A percentile compares a stretch with the other conserved stretches of the same genome.
Evolutionary conservation across 1,140 invertebrate genomes (phyloP).

Genomic region (Hylyphantes graminicola): DNA sequence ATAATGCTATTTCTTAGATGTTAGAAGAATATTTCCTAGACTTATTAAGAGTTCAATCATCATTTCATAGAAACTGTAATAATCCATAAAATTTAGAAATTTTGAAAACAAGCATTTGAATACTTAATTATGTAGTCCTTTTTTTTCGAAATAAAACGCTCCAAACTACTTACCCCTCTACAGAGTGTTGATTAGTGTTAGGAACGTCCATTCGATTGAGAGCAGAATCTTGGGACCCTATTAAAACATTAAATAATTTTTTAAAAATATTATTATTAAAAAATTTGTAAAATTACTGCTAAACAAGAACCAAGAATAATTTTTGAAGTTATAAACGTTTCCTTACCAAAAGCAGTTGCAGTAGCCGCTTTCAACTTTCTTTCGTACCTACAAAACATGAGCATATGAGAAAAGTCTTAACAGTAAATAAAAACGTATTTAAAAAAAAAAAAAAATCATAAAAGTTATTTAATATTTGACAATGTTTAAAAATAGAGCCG

Average conservation of each 20-base stretch:
- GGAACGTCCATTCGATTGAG: slow-evolving; percentile 87
- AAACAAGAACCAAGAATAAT: background rate
- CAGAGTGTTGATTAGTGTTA: slow-evolving; percentile 93
- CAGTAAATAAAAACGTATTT: background rate
- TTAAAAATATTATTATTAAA: background rate
- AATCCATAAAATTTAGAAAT: too few relatives aligned
- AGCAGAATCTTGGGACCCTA: slow-evolving; percentile 73
- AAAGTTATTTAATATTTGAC: too few relatives aligned
- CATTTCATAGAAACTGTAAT: too few relatives aligned
- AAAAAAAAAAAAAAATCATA: background rate
- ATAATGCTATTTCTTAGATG: too few relatives aligned
- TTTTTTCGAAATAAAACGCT: too few relatives aligned
- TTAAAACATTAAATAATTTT: background rate
- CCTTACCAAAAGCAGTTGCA: slow-evolving; percentile 88
- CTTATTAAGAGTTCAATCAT: too few relatives aligned
- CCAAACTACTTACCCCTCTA: slow-evolving; percentile 75
- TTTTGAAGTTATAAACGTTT: slow-evolving; percentile 3
- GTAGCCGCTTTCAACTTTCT: slow-evolving; percentile 93
- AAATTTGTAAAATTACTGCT: background rate
- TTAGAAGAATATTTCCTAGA: too few relatives aligned
- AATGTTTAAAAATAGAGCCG: background rate
- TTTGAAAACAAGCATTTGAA: too few relatives aligned
- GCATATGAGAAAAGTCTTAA: background rate
- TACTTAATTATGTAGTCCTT: too few relatives aligned
- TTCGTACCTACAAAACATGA: slow-evolving; percentile 73